These are phyloP conservation scores for Balaeniceps rex DNA, from an alignment of 2,113 vertebrate genomes.

Conservation along the genomic window DNA sequence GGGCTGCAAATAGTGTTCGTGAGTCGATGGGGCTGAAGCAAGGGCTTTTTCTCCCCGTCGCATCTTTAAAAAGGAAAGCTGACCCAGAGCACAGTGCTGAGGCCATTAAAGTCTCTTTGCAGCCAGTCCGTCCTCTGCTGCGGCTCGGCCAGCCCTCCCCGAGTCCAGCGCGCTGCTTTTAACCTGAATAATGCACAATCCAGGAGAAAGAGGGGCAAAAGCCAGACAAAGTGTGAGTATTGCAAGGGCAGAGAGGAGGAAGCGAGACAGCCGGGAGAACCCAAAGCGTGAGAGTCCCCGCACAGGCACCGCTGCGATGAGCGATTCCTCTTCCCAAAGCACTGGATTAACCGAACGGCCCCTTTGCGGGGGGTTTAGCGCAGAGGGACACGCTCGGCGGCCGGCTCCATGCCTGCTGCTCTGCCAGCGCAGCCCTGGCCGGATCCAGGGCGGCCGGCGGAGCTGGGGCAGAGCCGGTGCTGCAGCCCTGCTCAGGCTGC, in stretches of 20 bases:
- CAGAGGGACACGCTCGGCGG: rapidly evolving
- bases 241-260: background rate
- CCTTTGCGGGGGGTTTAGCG: background rate
- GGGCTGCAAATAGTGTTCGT: background rate
- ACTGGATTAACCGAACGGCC: background rate
- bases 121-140: background rate
- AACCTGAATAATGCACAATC: background rate
- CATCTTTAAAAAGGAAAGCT: background rate
- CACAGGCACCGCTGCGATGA: rapidly evolving
- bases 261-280: background rate
- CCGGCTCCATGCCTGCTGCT: background rate
- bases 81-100: background rate
- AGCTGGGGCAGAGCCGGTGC: background rate
- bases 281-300: background rate
- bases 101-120: background rate
- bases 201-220: background rate
- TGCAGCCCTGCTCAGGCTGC: background rate
- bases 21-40: background rate
- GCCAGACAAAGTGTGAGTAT: rapidly evolving
- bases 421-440: background rate
- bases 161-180: background rate
- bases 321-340: background rate
- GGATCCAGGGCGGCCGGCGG: rapidly evolving
- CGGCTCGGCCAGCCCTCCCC: background rate
- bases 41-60: background rate